Conservation (phyloP, 2,797 vertebrate genomes). For the Steatocranus sp. region DNA sequence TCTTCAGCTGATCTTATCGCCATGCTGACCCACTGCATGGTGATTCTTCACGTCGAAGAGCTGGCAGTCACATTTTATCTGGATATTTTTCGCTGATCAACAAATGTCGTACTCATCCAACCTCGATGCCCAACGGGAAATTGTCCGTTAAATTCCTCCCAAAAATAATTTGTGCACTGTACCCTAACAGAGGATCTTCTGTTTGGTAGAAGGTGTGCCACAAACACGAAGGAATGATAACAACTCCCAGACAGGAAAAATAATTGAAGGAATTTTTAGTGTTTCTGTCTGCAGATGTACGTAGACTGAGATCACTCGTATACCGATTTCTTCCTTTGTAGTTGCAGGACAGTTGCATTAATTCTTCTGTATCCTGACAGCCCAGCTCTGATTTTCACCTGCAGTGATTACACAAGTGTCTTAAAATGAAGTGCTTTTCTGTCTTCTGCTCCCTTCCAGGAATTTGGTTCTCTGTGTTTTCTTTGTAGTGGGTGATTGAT, state of each 20-base stretch:
- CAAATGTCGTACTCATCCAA: neutral
- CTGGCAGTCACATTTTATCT: neutral
- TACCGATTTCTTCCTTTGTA: neutral
- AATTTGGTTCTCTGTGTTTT: conserved; percentile 14
- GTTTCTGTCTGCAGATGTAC: neutral
- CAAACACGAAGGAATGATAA: neutral
- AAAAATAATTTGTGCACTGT: neutral
- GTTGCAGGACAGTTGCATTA: neutral
- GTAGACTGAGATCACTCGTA: neutral
- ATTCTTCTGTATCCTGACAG: neutral
- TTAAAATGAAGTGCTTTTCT: neutral
- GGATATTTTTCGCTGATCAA: neutral
- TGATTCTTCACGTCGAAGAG: neutral
- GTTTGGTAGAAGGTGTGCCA: neutral
- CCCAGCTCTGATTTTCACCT: neutral
- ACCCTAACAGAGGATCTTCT: neutral
- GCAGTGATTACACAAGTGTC: neutral
- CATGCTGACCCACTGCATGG: neutral
- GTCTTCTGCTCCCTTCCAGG: conserved; percentile 16
- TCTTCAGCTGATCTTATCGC: neutral
- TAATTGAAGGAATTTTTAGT: neutral
- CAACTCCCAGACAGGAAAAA: neutral
- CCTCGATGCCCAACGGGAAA: fast-evolving
- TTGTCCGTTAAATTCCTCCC: neutral
- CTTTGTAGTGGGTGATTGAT: conserved; percentile 37